A percentile compares a stretch with the other conserved stretches of the same genome.
phyloP scores from a whole-genome alignment of 2,797 vertebrate genomes.

The Sebastes hubbsi region DNA sequence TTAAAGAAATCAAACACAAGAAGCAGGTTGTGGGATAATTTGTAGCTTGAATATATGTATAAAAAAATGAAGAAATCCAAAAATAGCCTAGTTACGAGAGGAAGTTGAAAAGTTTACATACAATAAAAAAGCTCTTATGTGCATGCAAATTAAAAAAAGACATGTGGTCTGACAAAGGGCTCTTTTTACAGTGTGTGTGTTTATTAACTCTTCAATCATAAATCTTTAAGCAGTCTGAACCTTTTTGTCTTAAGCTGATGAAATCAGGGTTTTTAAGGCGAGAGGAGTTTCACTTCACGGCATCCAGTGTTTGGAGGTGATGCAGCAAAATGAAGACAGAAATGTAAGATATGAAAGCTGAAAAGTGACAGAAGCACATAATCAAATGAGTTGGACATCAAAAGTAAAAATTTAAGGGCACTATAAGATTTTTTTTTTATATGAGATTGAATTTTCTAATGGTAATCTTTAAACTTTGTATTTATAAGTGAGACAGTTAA shows the following conservation, averaged over 20 bases:
- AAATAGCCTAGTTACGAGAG: background rate
- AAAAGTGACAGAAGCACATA: background rate
- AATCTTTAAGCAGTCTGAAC: background rate
- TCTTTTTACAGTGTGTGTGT: background rate
- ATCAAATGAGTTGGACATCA: background rate
- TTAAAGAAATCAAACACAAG: background rate
- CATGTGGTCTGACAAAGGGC: background rate
- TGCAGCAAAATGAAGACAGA: background rate
- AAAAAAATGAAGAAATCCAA: background rate
- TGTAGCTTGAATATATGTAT: background rate
- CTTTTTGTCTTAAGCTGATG: background rate
- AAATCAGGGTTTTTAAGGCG: background rate
- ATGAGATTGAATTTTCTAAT: background rate
- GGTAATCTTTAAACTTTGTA: background rate
- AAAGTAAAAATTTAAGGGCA: background rate
- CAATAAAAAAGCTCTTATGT: background rate
- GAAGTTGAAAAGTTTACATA: background rate
- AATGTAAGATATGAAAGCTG: background rate
- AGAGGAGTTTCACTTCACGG: background rate
- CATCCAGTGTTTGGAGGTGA: background rate
- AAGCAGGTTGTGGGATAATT: background rate
- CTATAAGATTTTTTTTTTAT: background rate
- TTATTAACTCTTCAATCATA: background rate
- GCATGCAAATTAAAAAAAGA: background rate
- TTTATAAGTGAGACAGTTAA: conserved; percentile 15